Evolutionary conservation across 2,888 invertebrate genomes (phyloP), one percentile per base, ranked within the genome.

Genomic region (Latrodectus hesperus): DNA sequence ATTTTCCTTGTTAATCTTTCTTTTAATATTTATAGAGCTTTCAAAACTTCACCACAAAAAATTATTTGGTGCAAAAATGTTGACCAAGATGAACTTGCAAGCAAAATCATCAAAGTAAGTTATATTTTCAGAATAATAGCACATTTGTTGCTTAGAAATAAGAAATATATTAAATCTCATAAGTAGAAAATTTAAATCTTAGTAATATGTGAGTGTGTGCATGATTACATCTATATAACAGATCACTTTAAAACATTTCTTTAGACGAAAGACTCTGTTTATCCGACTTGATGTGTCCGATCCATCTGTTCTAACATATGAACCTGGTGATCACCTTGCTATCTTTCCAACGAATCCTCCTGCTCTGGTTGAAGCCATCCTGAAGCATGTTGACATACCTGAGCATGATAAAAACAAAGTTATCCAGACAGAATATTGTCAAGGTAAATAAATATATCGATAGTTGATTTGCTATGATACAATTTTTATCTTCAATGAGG

Each of bases 31-130:
- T 78, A 90, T 92, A 92, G 94, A 94, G 4, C 92, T 96, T 65
- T 94, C 94, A 26, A 95, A 95, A 91, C 94, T 95, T 89, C 96
- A 96, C 92, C 95, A 95, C 91, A 95, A 95, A 91, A 95, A 94
- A 90, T 94, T 94, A 0, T 92, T 93, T 49, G 92, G 93, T 8
- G 94, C 94, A 90, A 89, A 89, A 52, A 83, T 92, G 65, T 81
- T 90, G 0, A 90, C 90, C 51, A 90, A 91, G 67, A 88, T 80
- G 67, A 90, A 91, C 71, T 89, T 92, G n/a, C 92, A 92, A 88
- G 84, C 90, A 0, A 68, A 38, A 22, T 85, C 90, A 55, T 90
- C 90, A 11, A 89, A 38, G 87, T 87, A 81, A 83, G 86, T 81
- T 4, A 53, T 51, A 6, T 64, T 73, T 53, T 53, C 55, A n/a